A percentile compares a stretch with the other conserved stretches of the same genome.
Conservation (phyloP, 2,113 vertebrate genomes). For the Pavo muticus region DNA sequence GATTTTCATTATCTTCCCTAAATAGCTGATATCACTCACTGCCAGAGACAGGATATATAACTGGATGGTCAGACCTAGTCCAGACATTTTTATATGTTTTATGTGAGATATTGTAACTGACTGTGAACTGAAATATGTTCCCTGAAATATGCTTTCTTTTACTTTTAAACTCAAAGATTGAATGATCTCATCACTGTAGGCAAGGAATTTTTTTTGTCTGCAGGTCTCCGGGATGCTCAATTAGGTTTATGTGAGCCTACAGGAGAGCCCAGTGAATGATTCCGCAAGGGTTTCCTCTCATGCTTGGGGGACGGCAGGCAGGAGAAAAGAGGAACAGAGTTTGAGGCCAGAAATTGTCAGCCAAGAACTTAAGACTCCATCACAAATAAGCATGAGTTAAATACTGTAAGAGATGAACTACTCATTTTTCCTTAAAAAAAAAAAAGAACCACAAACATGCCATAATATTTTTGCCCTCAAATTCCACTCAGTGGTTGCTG, state of each 20-base stretch:
- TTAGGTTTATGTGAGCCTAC: background rate
- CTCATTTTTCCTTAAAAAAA: background rate
- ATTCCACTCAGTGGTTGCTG: background rate
- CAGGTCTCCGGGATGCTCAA: background rate
- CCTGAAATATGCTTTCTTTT: background rate
- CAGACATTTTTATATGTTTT: background rate
- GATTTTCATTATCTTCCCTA: conserved; percentile 7
- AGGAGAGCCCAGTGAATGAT: background rate
- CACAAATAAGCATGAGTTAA: background rate
- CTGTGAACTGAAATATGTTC: conserved; percentile 5
- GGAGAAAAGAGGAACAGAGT: background rate
- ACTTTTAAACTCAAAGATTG: background rate
- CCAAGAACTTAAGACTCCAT: background rate
- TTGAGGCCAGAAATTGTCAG: background rate
- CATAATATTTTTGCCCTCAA: background rate
- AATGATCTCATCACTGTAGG: background rate
- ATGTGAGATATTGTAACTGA: conserved; percentile 12
- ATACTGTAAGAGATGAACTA: background rate
- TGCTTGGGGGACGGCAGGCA: rapidly evolving
- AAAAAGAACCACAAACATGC: background rate
- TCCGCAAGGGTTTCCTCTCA: background rate
- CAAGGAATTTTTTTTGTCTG: background rate
- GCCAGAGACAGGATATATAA: background rate
- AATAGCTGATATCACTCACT: background rate
- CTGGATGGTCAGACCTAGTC: background rate